Evolutionary conservation across 1,140 invertebrate species (phyloP).

Genomic region (Macrosteles quadrilineatus): DNA sequence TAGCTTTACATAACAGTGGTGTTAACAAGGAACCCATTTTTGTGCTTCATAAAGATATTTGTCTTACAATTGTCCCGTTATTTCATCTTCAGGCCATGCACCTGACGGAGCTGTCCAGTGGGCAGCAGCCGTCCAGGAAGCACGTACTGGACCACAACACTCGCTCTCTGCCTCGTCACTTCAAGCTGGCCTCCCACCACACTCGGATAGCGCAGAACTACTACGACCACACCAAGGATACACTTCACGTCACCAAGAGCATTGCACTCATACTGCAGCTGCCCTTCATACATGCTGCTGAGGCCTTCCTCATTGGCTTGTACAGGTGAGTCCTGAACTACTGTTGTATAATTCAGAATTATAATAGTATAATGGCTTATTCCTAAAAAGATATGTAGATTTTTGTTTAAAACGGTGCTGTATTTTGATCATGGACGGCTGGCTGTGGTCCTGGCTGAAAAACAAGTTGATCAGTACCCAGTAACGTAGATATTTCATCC

Average conservation of each 20-base stretch:
- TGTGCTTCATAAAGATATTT: too few relatives aligned
- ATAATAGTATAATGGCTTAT: too few relatives aligned
- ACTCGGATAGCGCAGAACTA: constrained; percentile 70
- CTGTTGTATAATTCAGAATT: too few relatives aligned
- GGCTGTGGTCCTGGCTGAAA: too few relatives aligned
- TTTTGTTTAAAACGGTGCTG: too few relatives aligned
- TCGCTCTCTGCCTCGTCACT: constrained; percentile 81
- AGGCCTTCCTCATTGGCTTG: constrained; percentile 82
- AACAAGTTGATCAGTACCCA: too few relatives aligned
- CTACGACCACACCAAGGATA: constrained; percentile 92
- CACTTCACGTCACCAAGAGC: constrained; percentile 92
- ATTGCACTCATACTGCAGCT: constrained; percentile 89
- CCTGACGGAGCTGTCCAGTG: constrained; percentile 75
- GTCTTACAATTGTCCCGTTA: too few relatives aligned
- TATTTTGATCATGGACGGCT: too few relatives aligned
- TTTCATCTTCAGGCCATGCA: constrained; percentile 74
- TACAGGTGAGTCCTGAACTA: constrained; percentile 65
- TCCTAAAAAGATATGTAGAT: too few relatives aligned
- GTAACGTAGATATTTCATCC: too few relatives aligned
- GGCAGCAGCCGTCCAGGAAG: background rate
- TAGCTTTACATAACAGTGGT: too few relatives aligned
- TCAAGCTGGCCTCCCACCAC: constrained; percentile 78
- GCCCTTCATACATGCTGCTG: constrained; percentile 83
- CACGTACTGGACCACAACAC: constrained; percentile 55
- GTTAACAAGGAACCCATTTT: too few relatives aligned